Evolutionary conservation across 1,140 invertebrate species (phyloP).

Genomic region (Leucophenga varia): DNA sequence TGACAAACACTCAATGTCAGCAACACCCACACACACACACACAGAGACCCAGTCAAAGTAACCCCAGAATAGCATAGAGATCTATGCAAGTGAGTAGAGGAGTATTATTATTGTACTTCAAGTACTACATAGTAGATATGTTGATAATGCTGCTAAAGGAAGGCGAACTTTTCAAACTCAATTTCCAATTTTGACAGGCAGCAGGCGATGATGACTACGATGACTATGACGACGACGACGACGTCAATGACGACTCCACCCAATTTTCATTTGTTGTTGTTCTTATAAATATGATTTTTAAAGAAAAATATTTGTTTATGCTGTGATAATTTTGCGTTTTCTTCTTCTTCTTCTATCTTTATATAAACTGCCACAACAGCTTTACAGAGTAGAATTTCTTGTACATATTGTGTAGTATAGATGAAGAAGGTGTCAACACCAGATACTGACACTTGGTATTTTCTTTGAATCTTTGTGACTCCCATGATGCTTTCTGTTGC

Average conservation of each 20-base stretch:
- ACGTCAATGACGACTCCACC: constrained; percentile 29
- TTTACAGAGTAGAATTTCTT: too few relatives aligned
- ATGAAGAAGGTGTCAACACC: constrained; percentile 40
- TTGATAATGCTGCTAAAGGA: constrained; percentile 10
- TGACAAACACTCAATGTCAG: constrained; percentile 51
- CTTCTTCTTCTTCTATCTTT: too few relatives aligned
- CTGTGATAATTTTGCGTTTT: constrained; percentile 41
- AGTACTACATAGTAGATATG: constrained; percentile 13
- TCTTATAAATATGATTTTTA: constrained; percentile 32
- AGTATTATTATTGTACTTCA: constrained; percentile 17
- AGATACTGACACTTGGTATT: too few relatives aligned
- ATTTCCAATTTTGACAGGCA: constrained; percentile 45
- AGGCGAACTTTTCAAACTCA: constrained; percentile 45
- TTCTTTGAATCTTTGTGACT: too few relatives aligned
- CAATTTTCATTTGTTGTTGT: constrained; percentile 15
- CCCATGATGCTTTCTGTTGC: too few relatives aligned
- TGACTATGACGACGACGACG: too few relatives aligned
- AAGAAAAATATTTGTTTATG: constrained; percentile 52
- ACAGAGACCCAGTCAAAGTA: constrained; percentile 21
- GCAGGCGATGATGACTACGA: too few relatives aligned
- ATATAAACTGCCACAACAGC: too few relatives aligned
- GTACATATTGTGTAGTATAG: too few relatives aligned
- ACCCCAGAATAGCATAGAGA: constrained; percentile 8
- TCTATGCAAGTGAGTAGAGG: constrained; percentile 6
- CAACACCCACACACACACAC: constrained; percentile 34